Evolutionary conservation across 2,113 vertebrate species (phyloP).

Genomic region (Colistium nudipinnis): DNA sequence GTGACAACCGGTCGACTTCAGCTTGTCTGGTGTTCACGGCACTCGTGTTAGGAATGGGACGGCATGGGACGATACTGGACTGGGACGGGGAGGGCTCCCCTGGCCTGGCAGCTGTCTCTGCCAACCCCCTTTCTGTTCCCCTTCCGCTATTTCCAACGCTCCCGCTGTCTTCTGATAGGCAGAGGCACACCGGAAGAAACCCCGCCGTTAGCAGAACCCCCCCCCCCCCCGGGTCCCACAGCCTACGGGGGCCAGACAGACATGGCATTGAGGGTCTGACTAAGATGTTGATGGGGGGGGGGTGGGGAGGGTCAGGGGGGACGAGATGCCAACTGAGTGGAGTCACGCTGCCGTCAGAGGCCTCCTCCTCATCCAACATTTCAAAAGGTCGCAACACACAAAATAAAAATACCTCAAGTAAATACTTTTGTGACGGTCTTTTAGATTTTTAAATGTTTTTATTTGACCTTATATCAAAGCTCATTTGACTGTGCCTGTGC

Average conservation of each 20-base stretch:
- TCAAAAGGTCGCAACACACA: background rate
- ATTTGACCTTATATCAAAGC: background rate
- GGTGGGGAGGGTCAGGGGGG: slow-evolving; percentile 8
- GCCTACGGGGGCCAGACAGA: slow-evolving; percentile 70
- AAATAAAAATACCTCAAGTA: too few relatives aligned
- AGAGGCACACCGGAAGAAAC: slow-evolving; percentile 63
- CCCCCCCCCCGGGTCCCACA: slow-evolving; percentile 50
- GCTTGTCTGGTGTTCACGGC: slow-evolving; percentile 46
- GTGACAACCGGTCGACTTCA: slow-evolving; percentile 46
- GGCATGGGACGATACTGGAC: slow-evolving; percentile 69
- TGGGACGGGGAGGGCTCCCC: slow-evolving; percentile 62
- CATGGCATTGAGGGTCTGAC: slow-evolving; percentile 73
- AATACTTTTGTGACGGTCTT: too few relatives aligned
- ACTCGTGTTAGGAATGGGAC: slow-evolving; percentile 69
- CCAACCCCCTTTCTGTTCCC: slow-evolving; percentile 35
- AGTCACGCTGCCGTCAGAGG: slow-evolving; percentile 73
- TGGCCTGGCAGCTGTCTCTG: slow-evolving; percentile 70
- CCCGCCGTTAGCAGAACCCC: slow-evolving; percentile 8
- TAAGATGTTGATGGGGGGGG: slow-evolving; percentile 45
- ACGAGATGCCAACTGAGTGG: slow-evolving; percentile 75
- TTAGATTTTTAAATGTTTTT: too few relatives aligned
- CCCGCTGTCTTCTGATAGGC: slow-evolving; percentile 65
- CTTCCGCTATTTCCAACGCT: slow-evolving; percentile 28
- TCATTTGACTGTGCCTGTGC: background rate
- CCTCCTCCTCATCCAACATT: slow-evolving; percentile 52